Evolutionary conservation across 1,140 invertebrate species (phyloP).

Genomic region (Homarus americanus): DNA sequence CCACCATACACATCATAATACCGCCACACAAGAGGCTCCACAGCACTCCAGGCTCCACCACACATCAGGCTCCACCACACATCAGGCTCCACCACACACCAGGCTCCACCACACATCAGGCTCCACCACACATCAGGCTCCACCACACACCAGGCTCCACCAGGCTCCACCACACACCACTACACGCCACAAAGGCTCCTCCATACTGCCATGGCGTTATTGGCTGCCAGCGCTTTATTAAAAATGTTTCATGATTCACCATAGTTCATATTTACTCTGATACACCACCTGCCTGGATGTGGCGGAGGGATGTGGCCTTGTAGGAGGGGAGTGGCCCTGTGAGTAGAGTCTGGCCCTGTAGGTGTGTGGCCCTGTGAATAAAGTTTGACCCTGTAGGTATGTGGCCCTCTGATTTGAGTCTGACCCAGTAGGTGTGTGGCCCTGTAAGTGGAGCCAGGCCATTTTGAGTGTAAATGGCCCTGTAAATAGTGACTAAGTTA

Average conservation of each 20-base stretch:
- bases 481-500: too few species aligned
- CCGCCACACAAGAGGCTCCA: not conserved
- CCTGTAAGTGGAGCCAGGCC: too few species aligned
- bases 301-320: too few species aligned
- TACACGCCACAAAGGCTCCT: not conserved
- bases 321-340: too few species aligned
- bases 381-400: too few species aligned
- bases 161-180: not conserved
- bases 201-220: not conserved
- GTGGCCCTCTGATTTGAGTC: too few species aligned
- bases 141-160: not conserved
- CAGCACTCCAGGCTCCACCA: not conserved
- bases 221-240: not conserved
- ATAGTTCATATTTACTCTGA: conserved; percentile 10
- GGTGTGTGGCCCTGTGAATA: too few species aligned
- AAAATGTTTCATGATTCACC: conserved; percentile 12
- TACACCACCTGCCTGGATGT: not conserved
- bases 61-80: not conserved
- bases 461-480: too few species aligned
- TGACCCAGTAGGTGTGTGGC: too few species aligned
- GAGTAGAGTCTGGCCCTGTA: too few species aligned
- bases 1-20: too few species aligned
- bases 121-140: not conserved
- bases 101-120: not conserved
- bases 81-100: not conserved